Conservation (phyloP, 1,140 invertebrate genomes). For the Lethrus apterus region DNA sequence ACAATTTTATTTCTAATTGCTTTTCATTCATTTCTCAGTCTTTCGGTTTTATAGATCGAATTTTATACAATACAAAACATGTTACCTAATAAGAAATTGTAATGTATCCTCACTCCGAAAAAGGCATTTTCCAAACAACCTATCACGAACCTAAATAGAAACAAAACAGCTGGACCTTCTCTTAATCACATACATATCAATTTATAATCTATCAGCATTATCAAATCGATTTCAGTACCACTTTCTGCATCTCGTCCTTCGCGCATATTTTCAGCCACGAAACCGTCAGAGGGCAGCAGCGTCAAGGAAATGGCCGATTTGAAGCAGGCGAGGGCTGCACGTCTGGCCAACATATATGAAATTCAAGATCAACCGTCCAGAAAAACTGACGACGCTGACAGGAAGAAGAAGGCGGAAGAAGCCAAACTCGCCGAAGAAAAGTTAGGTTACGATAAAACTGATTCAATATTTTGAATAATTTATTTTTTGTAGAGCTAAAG, state of each 20-base stretch:
- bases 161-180: not conserved
- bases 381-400: constrained; percentile 46
- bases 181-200: no score
- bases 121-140: no score
- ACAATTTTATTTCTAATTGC: no score
- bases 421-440: constrained; percentile 53
- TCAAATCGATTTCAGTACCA: constrained; percentile 41
- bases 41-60: no score
- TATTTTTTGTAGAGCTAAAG: constrained; percentile 36
- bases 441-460: constrained; percentile 37
- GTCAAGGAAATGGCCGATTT: constrained; percentile 39
- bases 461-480: not conserved
- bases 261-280: constrained; percentile 50
- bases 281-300: constrained; percentile 44
- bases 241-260: constrained; percentile 44
- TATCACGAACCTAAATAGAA: not conserved
- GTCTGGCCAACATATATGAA: constrained; percentile 44
- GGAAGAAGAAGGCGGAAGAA: constrained; percentile 51
- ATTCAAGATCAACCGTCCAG: constrained; percentile 34
- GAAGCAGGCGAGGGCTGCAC: constrained; percentile 26
- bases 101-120: no score
- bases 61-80: no score
- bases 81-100: no score
- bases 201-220: no score
- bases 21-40: no score